Conservation (phyloP, 2,113 vertebrate genomes). For the Clupea harengus region DNA sequence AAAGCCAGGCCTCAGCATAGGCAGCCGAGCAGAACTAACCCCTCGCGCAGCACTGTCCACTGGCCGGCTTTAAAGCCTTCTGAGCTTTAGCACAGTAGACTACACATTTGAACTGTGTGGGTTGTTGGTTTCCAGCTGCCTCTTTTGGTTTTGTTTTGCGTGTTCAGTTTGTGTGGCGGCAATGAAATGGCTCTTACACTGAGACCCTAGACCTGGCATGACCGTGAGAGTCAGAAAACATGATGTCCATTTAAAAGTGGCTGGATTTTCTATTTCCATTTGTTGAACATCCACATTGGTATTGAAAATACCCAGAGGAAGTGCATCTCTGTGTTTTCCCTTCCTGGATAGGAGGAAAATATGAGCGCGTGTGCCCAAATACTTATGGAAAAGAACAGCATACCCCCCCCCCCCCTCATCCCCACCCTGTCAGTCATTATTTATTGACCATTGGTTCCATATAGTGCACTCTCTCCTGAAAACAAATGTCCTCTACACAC, state of each 20-base stretch:
- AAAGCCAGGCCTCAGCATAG: slow-evolving; percentile 29
- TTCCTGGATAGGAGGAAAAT: background rate
- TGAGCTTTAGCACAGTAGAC: slow-evolving; percentile 1
- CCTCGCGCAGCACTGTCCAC: background rate
- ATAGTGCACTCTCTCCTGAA: background rate
- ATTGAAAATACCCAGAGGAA: slow-evolving; percentile 6
- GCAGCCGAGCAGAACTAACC: slow-evolving; percentile 35
- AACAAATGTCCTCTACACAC: background rate
- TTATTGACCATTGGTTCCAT: background rate
- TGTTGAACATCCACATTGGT: background rate
- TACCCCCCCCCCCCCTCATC: background rate
- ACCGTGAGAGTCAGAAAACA: background rate
- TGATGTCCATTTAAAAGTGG: background rate
- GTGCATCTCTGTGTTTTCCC: background rate
- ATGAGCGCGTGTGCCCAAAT: background rate
- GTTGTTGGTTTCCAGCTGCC: background rate
- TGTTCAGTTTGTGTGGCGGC: background rate
- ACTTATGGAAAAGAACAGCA: background rate
- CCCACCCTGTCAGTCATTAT: background rate
- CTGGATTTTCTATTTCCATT: slow-evolving; percentile 10
- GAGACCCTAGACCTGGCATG: background rate
- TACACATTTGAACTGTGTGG: background rate
- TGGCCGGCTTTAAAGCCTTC: background rate
- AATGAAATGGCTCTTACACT: background rate
- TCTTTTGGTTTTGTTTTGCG: background rate